phyloP scores from a whole-genome alignment of 2,113 vertebrate species.

The Rhizomys pruinosus region DNA sequence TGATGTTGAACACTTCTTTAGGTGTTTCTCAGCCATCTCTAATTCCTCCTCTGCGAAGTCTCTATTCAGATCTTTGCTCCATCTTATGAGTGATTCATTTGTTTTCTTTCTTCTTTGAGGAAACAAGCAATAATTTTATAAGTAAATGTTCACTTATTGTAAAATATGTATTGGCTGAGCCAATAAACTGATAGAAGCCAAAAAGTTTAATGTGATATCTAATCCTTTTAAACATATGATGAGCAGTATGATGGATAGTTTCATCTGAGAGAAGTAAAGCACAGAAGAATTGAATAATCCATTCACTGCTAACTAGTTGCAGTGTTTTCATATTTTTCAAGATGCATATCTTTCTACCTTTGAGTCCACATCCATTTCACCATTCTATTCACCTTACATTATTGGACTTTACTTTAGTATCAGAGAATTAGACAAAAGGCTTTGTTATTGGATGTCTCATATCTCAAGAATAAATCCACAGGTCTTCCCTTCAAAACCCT shows the following conservation, averaged over 20 bases:
- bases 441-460: not conserved
- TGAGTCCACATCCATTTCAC: not conserved
- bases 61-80: too few relatives aligned
- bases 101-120: too few relatives aligned
- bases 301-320: not conserved
- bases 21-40: too few relatives aligned
- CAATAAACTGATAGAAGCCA: not conserved
- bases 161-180: not conserved
- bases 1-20: too few relatives aligned
- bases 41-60: too few relatives aligned
- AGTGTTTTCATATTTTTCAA: not conserved
- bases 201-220: not conserved
- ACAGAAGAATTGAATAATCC: not conserved
- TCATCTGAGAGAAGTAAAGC: not conserved
- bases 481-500: not conserved
- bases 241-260: not conserved
- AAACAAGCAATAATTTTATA: not conserved
- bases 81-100: too few relatives aligned
- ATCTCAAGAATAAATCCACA: not conserved
- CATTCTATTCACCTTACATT: not conserved
- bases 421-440: not conserved
- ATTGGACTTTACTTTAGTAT: not conserved
- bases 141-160: too few relatives aligned
- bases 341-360: too few relatives aligned
- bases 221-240: not conserved